phyloP scores from a whole-genome alignment of 1,140 invertebrate genomes.

The Drosophila jambulina region DNA sequence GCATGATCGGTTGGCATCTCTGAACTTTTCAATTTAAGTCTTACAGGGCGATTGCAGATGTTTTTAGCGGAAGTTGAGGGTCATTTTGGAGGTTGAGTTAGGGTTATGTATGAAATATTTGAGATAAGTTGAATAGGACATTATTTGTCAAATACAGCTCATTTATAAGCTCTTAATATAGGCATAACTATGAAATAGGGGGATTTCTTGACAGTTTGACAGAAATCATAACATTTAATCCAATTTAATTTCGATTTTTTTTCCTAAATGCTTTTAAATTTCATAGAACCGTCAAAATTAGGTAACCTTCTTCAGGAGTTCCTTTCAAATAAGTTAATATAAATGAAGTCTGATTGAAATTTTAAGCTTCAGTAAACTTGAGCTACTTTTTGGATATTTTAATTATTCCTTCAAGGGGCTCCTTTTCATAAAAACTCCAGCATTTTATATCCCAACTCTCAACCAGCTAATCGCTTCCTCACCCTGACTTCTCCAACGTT shows the following conservation, averaged over 20 bases:
- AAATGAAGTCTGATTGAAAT: not conserved
- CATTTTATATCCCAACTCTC: slow-evolving; percentile 5
- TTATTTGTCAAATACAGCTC: not conserved
- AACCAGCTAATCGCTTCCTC: slow-evolving; percentile 43
- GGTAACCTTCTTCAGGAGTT: not conserved
- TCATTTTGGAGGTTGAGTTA: not conserved
- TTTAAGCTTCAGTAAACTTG: not conserved
- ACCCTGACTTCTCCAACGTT: slow-evolving; percentile 39
- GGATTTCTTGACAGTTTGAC: too few relatives aligned
- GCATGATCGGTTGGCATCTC: slow-evolving; percentile 52
- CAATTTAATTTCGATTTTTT: not conserved
- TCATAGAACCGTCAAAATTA: slow-evolving; percentile 5
- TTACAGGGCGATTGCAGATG: slow-evolving; percentile 18
- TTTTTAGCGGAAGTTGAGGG: slow-evolving; percentile 16
- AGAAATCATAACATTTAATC: not conserved
- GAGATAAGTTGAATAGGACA: accelerated
- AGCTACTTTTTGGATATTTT: not conserved
- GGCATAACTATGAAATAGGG: not conserved
- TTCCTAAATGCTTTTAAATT: not conserved
- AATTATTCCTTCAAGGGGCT: not conserved
- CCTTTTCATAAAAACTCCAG: not conserved
- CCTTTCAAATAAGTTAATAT: not conserved
- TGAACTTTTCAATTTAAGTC: slow-evolving; percentile 46
- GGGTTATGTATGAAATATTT: not conserved
- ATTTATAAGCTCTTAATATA: not conserved